Evolutionary conservation across 2,888 invertebrate species (phyloP).

Genomic region (Mechanitis messenoides): DNA sequence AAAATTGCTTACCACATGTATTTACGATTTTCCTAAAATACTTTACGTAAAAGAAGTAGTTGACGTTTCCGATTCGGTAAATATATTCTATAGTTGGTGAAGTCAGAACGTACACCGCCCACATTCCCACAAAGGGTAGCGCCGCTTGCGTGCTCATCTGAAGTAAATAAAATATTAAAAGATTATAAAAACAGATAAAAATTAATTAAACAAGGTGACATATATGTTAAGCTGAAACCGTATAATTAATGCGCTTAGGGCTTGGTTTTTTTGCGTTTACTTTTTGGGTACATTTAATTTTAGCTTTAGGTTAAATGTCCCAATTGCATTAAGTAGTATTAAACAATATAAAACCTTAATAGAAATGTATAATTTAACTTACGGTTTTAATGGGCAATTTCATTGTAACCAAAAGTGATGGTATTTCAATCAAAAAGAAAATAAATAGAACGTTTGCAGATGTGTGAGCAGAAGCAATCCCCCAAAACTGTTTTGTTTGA

Average conservation of each 20-base stretch:
- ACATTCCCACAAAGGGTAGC: conserved; percentile 46
- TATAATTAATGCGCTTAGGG: too few relatives aligned
- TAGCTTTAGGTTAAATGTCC: too few relatives aligned
- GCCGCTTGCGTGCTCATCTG: conserved; percentile 47
- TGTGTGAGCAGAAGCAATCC: conserved; percentile 45
- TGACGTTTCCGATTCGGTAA: conserved; percentile 40
- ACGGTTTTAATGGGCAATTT: conserved; percentile 46
- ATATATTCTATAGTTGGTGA: conserved; percentile 48
- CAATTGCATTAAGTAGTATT: too few relatives aligned
- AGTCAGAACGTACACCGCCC: conserved; percentile 38
- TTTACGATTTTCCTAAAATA: conserved; percentile 56
- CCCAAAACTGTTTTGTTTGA: conserved; percentile 50
- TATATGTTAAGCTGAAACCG: too few relatives aligned
- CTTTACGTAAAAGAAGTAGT: conserved; percentile 45
- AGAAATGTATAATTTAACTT: conserved; percentile 24
- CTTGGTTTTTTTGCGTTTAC: too few relatives aligned
- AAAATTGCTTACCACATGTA: conserved; percentile 42
- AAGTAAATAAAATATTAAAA: conserved; percentile 24
- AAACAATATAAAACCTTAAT: too few relatives aligned
- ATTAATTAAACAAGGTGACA: too few relatives aligned
- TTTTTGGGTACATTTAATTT: too few relatives aligned
- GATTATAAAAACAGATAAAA: too few relatives aligned
- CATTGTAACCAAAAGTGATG: conserved; percentile 43
- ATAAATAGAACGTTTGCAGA: conserved; percentile 51
- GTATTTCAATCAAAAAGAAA: conserved; percentile 51